Conservation (phyloP, 2,888 invertebrate genomes). For the Omphaloscelis lunosa region DNA sequence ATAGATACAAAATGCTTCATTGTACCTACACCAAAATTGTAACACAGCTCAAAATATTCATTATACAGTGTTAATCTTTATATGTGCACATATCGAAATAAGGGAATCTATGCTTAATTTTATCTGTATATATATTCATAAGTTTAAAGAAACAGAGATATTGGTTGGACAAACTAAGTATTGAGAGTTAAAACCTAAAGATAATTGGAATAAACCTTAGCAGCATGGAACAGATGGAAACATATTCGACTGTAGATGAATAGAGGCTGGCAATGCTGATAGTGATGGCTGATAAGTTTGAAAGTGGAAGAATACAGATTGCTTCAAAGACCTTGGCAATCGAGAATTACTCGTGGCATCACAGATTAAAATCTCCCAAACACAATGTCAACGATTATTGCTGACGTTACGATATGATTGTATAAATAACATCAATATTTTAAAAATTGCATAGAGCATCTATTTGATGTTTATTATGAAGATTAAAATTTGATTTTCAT, state of each 20-base stretch:
- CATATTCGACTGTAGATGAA: neutral
- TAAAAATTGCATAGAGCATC: neutral
- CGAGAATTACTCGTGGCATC: no score
- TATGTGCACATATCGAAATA: no score
- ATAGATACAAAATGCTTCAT: no score
- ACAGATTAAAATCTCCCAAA: slow-evolving; percentile 15
- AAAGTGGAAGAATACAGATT: neutral
- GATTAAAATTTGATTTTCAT: neutral
- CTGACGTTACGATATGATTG: neutral
- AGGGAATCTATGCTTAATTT: no score
- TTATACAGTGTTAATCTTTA: no score
- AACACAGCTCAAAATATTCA: no score
- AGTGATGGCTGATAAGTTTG: neutral
- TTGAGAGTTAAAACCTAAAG: no score
- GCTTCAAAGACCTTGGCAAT: neutral
- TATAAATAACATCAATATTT: neutral
- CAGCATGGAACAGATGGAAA: neutral
- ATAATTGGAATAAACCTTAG: no score
- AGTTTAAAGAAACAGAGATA: no score
- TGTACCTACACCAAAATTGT: no score
- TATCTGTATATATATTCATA: no score
- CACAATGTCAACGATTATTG: neutral
- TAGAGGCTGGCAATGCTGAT: neutral
- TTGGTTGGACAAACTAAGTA: no score
- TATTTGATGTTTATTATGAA: neutral